Evolutionary conservation across 30 jellyfish, hydroid and myxozoan species (phyloP).

Genomic region (Aurelia aurita complex sp. Pacific): DNA sequence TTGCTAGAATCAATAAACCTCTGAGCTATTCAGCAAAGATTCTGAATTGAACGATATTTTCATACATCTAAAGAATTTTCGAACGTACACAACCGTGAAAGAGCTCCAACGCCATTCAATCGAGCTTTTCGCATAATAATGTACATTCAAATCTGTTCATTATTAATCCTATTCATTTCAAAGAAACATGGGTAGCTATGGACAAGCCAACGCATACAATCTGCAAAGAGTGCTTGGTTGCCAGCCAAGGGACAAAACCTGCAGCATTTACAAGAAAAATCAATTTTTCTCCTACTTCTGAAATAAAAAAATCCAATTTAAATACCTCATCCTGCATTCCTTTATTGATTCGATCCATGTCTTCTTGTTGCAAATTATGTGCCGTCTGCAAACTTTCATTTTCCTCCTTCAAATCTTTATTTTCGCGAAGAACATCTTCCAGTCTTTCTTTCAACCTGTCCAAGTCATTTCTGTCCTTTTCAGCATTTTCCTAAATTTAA

Average conservation of each 20-base stretch:
- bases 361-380: slow-evolving; percentile 35
- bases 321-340: slow-evolving; percentile 48
- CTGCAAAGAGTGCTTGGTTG: too few relatives aligned
- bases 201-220: too few relatives aligned
- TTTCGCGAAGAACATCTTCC: slow-evolving; percentile 11
- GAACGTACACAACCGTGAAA: too few relatives aligned
- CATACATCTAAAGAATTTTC: too few relatives aligned
- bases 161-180: too few relatives aligned
- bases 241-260: not conserved
- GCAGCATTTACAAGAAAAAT: not conserved
- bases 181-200: too few relatives aligned
- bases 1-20: too few relatives aligned
- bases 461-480: slow-evolving; percentile 2
- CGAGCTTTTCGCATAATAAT: too few relatives aligned
- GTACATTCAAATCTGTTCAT: too few relatives aligned
- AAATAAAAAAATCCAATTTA: not conserved
- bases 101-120: too few relatives aligned
- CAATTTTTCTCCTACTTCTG: not conserved
- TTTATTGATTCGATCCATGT: slow-evolving; percentile 22
- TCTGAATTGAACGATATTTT: too few relatives aligned
- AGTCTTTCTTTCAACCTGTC: slow-evolving; percentile 20
- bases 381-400: slow-evolving; percentile 71
- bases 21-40: too few relatives aligned
- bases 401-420: slow-evolving; percentile 43
- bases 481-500: not conserved